Evolutionary conservation across 2,888 invertebrate genomes (phyloP).

Genomic region (Ferrisia virgata): DNA sequence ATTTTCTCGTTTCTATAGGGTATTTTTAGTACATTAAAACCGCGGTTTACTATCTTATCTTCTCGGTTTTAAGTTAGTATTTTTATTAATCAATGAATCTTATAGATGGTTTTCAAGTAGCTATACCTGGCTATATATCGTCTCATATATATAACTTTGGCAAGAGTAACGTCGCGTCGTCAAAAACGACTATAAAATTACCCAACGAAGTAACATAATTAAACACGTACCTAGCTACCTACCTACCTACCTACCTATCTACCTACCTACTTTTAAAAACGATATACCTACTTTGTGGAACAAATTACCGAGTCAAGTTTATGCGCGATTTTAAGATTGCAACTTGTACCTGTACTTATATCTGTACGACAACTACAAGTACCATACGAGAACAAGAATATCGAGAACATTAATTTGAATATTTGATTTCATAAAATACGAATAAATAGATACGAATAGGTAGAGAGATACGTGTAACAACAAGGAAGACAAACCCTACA

Average conservation of each 20-base stretch:
- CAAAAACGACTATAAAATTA: not conserved
- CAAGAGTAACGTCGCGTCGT: not conserved
- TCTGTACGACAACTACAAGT: too few species aligned
- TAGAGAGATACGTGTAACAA: not conserved
- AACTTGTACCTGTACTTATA: not conserved
- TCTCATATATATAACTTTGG: not conserved
- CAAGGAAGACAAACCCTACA: not conserved
- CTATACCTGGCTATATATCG: too few species aligned
- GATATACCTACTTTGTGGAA: not conserved
- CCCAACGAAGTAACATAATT: not conserved
- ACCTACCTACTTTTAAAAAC: not conserved
- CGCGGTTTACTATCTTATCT: not conserved
- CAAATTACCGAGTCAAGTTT: not conserved
- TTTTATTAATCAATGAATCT: slow-evolving; percentile 14
- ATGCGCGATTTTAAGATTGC: not conserved
- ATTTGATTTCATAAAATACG: not conserved
- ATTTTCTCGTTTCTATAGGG: not conserved
- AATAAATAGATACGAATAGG: not conserved
- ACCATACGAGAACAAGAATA: too few species aligned
- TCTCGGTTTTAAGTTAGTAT: not conserved
- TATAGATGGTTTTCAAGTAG: not conserved
- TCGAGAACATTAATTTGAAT: not conserved
- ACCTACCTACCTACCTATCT: too few species aligned
- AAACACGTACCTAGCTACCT: not conserved
- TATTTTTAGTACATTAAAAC: not conserved